Evolutionary conservation across 37 sponge, comb jelly and placozoan genomes (phyloP), one percentile per base, ranked within the genome.

Genomic region (Theonella swinhoei): DNA sequence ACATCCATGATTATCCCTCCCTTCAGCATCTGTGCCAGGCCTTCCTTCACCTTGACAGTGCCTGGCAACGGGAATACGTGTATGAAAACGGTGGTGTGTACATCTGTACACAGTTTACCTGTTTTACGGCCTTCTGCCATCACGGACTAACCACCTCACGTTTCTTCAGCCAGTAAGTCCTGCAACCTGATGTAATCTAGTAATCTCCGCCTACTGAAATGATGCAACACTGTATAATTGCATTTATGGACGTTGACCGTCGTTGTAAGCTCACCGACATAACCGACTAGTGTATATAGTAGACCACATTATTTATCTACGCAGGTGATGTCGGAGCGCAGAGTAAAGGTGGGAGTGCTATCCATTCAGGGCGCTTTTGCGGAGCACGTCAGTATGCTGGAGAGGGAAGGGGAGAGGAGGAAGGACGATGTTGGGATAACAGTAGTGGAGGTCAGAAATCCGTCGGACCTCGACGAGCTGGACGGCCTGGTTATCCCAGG

Each of bases 1-100:
- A 93, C 93, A 66, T 93, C 93, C 93, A 93, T 93, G 30, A 93
- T 93, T n/a, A 93, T 93, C 0, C 93, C 93, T 24, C 93, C 93
- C 41, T 93, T 93, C 64, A 93, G 33, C 93, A 93, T 93, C 75
- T 89, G 89, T 0, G 93, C 93, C 32, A 93, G 74, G 20, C 93
- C 93, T 68, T 37, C 83, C 70, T 93, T 93, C 29, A 93, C 82
- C 8, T 38, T 23, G 60, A 78, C 26, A 2, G 90, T 93, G 14
- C 93, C 93, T 47, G 14, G 54, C 54, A 47, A 47, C 54, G 54
- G 7, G 14, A 7, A 14, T 47, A 47, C 54, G n/a, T n/a, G n/a
- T n/a, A n/a, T n/a, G n/a, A n/a, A n/a, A n/a, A n/a, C n/a, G n/a
- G n/a, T n/a, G n/a, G n/a, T n/a, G n/a, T n/a, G n/a, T n/a, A n/a